Percentiles rank a stretch among this genome's conserved stretches.
phyloP scores from a whole-genome alignment of 1,140 invertebrate genomes.

The Diprion similis region DNA sequence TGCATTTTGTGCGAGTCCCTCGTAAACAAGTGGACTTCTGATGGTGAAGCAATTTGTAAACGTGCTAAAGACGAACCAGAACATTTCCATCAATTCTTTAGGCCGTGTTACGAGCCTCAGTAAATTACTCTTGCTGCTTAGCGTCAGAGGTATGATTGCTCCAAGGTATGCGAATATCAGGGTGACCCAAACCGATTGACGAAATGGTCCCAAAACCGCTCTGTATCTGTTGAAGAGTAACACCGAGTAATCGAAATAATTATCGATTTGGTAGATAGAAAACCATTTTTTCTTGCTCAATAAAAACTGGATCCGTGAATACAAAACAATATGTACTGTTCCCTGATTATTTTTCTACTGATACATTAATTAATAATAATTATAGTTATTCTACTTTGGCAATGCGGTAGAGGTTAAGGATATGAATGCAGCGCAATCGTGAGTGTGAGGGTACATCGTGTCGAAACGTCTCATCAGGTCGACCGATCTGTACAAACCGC shows the following conservation, averaged over 20 bases:
- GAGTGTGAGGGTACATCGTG: slow-evolving; percentile 67
- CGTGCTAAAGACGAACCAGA: slow-evolving; percentile 82
- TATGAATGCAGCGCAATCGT: slow-evolving; percentile 78
- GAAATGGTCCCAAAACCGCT: slow-evolving; percentile 82
- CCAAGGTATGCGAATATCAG: slow-evolving; percentile 73
- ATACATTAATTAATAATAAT: no score
- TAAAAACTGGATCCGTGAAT: no score
- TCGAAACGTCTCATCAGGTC: slow-evolving; percentile 64
- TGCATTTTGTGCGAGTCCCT: slow-evolving; percentile 70
- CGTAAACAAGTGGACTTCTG: slow-evolving; percentile 71
- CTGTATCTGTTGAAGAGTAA: slow-evolving; percentile 66
- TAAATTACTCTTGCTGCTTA: slow-evolving; percentile 72
- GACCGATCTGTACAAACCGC: slow-evolving; percentile 71
- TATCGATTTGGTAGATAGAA: no score
- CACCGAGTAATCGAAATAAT: slow-evolving; percentile 3
- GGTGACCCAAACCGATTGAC: slow-evolving; percentile 77
- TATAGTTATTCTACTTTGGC: slow-evolving; percentile 65
- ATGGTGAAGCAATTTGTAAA: slow-evolving; percentile 82
- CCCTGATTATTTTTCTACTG: no score
- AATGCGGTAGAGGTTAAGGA: slow-evolving; percentile 76
- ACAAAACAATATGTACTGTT: no score
- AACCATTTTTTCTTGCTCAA: no score
- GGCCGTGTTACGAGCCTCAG: slow-evolving; percentile 69
- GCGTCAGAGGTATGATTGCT: slow-evolving; percentile 73
- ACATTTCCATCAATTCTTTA: slow-evolving; percentile 76